A percentile compares a stretch with the other conserved stretches of the same genome.
Conservation (phyloP, 2,888 invertebrate species). For the Andricus curvator region DNA sequence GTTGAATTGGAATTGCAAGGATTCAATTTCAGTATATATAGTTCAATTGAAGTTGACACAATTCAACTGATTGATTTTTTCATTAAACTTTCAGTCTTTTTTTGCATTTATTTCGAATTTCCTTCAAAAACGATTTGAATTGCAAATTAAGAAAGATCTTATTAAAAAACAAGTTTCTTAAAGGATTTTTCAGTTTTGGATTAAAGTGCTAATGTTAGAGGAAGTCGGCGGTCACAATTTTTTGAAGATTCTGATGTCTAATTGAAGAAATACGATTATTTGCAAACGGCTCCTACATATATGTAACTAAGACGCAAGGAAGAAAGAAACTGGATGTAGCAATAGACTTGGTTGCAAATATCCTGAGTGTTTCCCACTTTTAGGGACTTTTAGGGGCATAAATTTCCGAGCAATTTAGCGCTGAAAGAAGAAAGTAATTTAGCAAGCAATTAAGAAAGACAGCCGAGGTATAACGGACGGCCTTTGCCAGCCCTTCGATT, state of each 20-base stretch:
- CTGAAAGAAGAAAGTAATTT: conserved; percentile 64
- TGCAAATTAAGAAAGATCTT: background rate
- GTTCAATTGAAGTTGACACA: too few species aligned
- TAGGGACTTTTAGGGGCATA: conserved; percentile 60
- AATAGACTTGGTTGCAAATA: conserved; percentile 45
- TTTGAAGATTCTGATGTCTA: background rate
- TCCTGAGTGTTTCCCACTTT: conserved; percentile 52
- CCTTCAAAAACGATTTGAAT: background rate
- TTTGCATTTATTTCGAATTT: background rate
- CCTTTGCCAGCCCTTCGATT: conserved; percentile 70
- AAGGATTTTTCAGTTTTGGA: too few species aligned
- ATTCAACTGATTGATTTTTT: too few species aligned
- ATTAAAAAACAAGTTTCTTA: background rate
- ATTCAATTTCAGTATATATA: too few species aligned
- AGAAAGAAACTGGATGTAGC: background rate
- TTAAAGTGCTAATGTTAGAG: too few species aligned
- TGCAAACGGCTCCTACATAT: background rate
- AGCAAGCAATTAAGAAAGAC: conserved; percentile 66
- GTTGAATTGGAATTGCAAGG: too few species aligned
- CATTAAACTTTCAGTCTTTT: too few species aligned
- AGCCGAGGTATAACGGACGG: conserved; percentile 59
- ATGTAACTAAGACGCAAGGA: conserved; percentile 8
- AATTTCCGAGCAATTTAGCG: conserved; percentile 64
- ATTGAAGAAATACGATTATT: background rate
- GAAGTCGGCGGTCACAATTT: too few species aligned